Evolutionary conservation across 2,113 vertebrate species (phyloP).

Genomic region (Ceratotherium simum): DNA sequence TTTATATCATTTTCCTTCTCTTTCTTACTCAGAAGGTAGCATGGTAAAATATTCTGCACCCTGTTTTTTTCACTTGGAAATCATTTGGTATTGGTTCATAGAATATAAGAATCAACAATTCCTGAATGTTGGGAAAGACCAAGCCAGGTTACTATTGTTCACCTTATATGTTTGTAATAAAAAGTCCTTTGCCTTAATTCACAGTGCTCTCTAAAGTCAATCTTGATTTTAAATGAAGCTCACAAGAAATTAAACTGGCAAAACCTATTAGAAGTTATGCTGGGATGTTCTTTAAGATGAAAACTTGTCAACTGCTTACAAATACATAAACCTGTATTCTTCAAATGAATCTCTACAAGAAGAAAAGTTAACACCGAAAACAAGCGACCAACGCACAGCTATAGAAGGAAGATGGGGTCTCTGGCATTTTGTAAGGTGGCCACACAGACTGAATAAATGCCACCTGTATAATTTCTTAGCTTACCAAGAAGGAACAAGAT

Average conservation of each 20-base stretch:
- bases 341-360: not conserved
- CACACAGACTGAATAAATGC: not conserved
- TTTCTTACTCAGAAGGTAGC: not conserved
- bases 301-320: slow-evolving; percentile 46
- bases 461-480: not conserved
- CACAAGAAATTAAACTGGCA: slow-evolving; percentile 31
- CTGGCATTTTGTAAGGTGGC: slow-evolving; percentile 10
- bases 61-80: not conserved
- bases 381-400: not conserved
- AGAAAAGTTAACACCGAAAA: not conserved
- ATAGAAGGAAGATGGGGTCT: not conserved
- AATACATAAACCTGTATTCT: not conserved
- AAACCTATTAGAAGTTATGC: not conserved
- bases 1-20: not conserved
- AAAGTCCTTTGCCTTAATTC: slow-evolving; percentile 16
- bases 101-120: not conserved
- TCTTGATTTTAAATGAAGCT: not conserved
- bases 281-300: not conserved
- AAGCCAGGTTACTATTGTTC: not conserved
- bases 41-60: not conserved
- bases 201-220: not conserved
- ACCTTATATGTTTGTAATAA: not conserved
- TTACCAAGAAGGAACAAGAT: not conserved
- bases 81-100: not conserved
- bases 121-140: not conserved